Conservation (phyloP, 2,888 invertebrate species). For the Sarcophaga caerulescens region DNA sequence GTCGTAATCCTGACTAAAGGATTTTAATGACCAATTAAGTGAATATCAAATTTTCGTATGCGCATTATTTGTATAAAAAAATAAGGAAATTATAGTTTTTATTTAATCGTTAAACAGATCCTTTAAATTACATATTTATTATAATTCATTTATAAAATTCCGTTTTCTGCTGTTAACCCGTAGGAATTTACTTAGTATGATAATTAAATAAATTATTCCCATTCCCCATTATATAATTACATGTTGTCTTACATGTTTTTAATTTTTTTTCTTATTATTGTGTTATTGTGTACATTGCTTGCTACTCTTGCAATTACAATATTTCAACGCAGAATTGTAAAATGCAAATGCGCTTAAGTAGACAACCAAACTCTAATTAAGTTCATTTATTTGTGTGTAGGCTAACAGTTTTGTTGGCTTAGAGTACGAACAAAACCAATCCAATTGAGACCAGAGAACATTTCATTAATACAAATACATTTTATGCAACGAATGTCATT, state of each 20-base stretch:
- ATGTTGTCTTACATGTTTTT: background rate
- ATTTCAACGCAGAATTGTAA: background rate
- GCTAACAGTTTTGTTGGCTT: background rate
- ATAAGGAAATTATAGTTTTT: no score
- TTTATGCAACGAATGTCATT: constrained; percentile 24
- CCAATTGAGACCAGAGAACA: background rate
- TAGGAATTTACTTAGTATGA: no score
- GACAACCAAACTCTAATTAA: constrained; percentile 11
- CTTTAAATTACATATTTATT: no score
- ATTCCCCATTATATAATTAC: no score
- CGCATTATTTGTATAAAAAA: no score
- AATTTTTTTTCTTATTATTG: background rate
- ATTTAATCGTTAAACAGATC: no score
- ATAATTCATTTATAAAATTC: no score
- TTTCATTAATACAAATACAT: background rate
- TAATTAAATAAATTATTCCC: no score
- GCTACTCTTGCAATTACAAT: background rate
- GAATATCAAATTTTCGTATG: no score
- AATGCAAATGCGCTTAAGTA: constrained; percentile 6
- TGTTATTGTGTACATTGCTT: background rate
- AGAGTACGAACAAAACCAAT: background rate
- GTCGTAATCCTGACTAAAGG: no score
- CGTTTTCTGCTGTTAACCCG: no score
- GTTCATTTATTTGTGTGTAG: constrained; percentile 3
- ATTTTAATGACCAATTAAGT: no score